Conservation (phyloP, 2,797 vertebrate species). For the Australoheros facetus region DNA sequence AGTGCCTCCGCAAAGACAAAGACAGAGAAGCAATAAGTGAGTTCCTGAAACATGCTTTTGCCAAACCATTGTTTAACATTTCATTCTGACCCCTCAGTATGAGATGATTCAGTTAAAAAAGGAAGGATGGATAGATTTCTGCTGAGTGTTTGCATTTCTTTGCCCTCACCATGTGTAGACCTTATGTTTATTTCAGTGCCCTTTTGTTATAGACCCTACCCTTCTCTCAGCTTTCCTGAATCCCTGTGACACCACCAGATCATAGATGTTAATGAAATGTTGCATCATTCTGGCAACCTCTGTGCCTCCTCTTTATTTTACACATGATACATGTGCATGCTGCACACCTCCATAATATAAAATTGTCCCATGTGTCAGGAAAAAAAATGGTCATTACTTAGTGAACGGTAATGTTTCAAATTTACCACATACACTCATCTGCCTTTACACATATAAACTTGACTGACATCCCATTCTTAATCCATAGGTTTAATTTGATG, state of each 20-base stretch:
- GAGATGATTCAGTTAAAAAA: conserved; percentile 27
- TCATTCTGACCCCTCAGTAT: conserved; percentile 36
- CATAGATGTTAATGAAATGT: background rate
- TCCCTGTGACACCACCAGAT: background rate
- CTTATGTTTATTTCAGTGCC: background rate
- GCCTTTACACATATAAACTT: too few species aligned
- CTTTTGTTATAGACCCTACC: background rate
- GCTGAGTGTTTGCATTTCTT: conserved; percentile 26
- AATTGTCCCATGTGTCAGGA: background rate
- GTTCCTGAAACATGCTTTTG: conserved; percentile 27
- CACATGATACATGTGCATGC: background rate
- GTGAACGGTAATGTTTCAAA: background rate
- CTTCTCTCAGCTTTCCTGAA: background rate
- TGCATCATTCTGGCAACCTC: background rate
- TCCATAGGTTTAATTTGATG: too few species aligned
- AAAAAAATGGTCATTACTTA: background rate
- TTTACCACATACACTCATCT: background rate
- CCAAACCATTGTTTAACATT: conserved; percentile 6
- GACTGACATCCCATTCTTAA: too few species aligned
- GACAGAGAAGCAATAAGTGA: conserved; percentile 9
- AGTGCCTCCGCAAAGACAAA: background rate
- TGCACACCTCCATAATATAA: background rate
- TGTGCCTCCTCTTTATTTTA: background rate
- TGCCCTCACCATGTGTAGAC: background rate
- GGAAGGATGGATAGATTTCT: conserved; percentile 26